Percentiles rank a stretch among this genome's conserved stretches.
Evolutionary conservation across 2,797 vertebrate species (phyloP).

Genomic region (Coregonus sp.): DNA sequence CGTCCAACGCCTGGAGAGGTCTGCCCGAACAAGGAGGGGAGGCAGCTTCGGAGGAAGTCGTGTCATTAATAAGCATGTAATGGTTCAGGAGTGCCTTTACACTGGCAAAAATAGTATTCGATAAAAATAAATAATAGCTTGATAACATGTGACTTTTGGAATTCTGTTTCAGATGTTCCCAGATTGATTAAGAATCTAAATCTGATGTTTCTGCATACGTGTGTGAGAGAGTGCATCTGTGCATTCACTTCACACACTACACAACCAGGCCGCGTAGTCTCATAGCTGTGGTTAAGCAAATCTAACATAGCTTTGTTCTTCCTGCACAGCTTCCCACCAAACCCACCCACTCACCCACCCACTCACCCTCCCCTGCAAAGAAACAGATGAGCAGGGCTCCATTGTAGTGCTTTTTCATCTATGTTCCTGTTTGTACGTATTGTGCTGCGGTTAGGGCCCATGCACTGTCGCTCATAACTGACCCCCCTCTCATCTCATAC

Average conservation of each 20-base stretch:
- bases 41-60: too few species aligned
- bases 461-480: neutral
- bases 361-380: constrained; percentile 33
- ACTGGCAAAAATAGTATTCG: too few species aligned
- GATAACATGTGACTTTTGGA: neutral
- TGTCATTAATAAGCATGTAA: too few species aligned
- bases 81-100: too few species aligned
- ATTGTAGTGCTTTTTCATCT: neutral
- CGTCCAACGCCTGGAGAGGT: too few species aligned
- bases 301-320: constrained; percentile 39
- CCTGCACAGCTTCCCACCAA: constrained; percentile 48
- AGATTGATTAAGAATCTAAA: neutral
- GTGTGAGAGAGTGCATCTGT: neutral
- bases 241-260: constrained; percentile 2
- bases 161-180: neutral
- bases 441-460: constrained; percentile 3
- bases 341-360: constrained; percentile 11
- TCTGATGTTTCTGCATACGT: constrained; percentile 1
- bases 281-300: constrained; percentile 53
- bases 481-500: neutral
- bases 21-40: too few species aligned
- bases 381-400: constrained; percentile 19
- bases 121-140: neutral
- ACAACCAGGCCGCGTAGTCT: neutral
- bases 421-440: neutral